Base-by-base conservation (phyloP, 2,797 vertebrate genomes). In the Mus spretus region DNA sequence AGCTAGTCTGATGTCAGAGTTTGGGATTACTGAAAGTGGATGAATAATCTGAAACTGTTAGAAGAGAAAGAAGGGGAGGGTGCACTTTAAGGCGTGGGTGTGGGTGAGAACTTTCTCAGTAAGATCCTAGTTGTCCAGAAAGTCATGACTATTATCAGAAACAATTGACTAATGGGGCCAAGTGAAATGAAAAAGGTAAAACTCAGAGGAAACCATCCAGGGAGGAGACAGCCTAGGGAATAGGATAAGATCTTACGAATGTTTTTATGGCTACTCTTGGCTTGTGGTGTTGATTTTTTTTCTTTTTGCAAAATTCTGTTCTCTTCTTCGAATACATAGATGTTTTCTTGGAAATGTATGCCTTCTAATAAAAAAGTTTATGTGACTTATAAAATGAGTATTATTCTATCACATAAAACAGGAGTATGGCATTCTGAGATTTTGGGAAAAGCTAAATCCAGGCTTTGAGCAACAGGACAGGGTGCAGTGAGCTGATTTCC, bases 321-420 rank as follows among this genome's bases (percentile, higher is more conserved):
- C 24, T 72, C 75, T 94, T 91, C 24, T 61, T 94, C 55, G 91
- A 89, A 67, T 70, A 55, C 8, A 47, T 78, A 31, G 20, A 75
- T 44, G 17, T 50, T 79, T 94, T 89, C 59, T 82, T 81, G 34
- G 59, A 90, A 96, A 79, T 50, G 11, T 47, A 37, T 28, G 10
- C 26, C 79, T 90, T 94, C 37, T 78, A 57, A 70, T 82, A 89
- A 83, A 81, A 17, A 67, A 89, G 7, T 77, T 13, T 50, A n/a
- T 88, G 78, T 80, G 44, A 96, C 59, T 83, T 94, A 90, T 15
- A 92, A 93, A 72, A 40, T 34, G 28, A 90, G 5, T 89, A 86
- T 77, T 44, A 90, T 82, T 31, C 12, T 85, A 63, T 47, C 28
- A 40, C 34, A 31, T 74, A 94, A 81, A 94, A 26, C 47, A 86